Conservation (phyloP, 2,113 vertebrate species). For the Catharus minimus region DNA sequence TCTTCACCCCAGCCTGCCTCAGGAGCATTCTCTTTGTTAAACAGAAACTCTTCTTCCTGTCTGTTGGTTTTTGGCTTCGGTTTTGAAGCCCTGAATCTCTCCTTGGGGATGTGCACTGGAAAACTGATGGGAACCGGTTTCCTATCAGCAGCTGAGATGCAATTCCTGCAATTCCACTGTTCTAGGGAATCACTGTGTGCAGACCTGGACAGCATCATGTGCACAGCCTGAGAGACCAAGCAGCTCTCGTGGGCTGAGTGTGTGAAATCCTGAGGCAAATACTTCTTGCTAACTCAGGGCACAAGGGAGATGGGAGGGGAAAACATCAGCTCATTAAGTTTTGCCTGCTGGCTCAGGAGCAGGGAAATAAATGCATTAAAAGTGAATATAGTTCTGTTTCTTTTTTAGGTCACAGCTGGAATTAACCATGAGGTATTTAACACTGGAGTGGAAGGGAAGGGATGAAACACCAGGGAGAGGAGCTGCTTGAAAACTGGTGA, state of each 20-base stretch:
- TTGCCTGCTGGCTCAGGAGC: not conserved
- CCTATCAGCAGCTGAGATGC: constrained; percentile 37
- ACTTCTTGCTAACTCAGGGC: not conserved
- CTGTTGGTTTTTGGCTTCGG: not conserved
- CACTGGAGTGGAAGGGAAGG: not conserved
- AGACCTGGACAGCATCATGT: not conserved
- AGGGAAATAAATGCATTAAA: not conserved
- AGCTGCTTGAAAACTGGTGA: not conserved
- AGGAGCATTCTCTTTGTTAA: not conserved
- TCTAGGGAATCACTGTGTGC: not conserved
- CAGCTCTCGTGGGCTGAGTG: not conserved
- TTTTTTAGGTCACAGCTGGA: constrained; percentile 18
- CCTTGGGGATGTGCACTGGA: not conserved
- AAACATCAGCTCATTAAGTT: not conserved
- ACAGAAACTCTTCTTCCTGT: constrained; percentile 11
- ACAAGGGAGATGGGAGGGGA: not conserved
- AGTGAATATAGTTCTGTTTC: not conserved
- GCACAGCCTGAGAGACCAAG: not conserved
- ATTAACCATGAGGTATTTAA: not conserved
- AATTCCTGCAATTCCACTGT: not conserved
- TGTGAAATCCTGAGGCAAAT: not conserved
- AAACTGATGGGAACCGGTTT: not conserved
- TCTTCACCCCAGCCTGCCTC: not conserved
- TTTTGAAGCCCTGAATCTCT: not conserved
- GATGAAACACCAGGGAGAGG: not conserved